Conservation (phyloP, 2,113 vertebrate genomes). For the Diadophis punctatus region DNA sequence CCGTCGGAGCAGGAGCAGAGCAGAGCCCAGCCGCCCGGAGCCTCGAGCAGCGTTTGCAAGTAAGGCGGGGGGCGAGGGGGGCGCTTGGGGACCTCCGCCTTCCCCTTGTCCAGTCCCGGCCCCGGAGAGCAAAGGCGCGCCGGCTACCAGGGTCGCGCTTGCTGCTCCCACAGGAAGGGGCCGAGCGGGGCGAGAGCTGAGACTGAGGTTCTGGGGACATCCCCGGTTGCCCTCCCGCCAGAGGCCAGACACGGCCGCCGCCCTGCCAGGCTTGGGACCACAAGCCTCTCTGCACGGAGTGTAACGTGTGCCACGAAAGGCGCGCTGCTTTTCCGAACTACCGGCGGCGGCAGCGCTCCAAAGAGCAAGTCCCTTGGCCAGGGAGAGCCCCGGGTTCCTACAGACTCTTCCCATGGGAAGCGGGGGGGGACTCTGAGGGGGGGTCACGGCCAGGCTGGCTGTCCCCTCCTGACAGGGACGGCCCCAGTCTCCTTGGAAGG, state of each 20-base stretch:
- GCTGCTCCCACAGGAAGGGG: not conserved
- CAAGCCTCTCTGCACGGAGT: not conserved
- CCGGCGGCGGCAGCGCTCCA: not conserved
- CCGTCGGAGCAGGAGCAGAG: not conserved
- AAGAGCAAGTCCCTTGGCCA: not conserved
- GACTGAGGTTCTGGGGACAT: not conserved
- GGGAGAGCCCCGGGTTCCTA: not conserved
- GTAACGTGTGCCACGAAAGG: fast-evolving
- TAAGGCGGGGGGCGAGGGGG: not conserved
- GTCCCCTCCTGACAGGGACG: no score
- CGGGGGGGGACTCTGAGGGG: not conserved
- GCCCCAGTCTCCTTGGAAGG: not conserved
- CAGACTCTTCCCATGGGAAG: not conserved
- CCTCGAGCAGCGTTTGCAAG: not conserved
- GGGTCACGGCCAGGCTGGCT: not conserved
- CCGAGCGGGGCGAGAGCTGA: not conserved
- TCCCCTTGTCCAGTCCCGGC: not conserved
- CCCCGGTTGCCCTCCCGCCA: not conserved
- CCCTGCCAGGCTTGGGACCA: not conserved
- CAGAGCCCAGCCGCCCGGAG: not conserved
- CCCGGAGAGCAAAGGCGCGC: not conserved
- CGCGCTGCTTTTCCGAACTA: not conserved
- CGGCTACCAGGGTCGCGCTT: not conserved
- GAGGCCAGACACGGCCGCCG: not conserved
- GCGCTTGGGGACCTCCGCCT: not conserved